Conservation (phyloP, 2,797 vertebrate species). For the Typhlichthys eigenmanni region DNA sequence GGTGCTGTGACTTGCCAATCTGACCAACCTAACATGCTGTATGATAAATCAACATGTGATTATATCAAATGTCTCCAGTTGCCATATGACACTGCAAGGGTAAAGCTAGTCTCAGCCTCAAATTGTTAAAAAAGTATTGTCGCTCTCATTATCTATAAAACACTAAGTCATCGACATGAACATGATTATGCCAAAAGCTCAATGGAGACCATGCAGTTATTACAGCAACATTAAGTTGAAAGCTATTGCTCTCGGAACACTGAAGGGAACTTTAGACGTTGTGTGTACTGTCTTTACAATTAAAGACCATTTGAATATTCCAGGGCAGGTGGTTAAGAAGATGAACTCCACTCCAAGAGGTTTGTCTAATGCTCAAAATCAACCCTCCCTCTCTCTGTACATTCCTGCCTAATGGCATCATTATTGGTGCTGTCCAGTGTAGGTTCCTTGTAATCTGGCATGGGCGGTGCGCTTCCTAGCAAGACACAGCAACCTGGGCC, state of each 20-base stretch:
- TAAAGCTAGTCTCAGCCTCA: background rate
- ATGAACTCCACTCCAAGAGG: constrained; percentile 55
- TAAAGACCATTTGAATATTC: constrained; percentile 69
- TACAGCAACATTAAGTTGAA: constrained; percentile 41
- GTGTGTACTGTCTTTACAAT: constrained; percentile 49
- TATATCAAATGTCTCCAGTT: background rate
- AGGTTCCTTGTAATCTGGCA: constrained; percentile 77
- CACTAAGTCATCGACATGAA: constrained; percentile 10
- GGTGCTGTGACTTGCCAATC: no score
- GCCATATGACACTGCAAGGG: background rate
- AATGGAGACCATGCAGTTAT: constrained; percentile 17
- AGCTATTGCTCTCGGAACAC: constrained; percentile 34
- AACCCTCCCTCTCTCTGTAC: constrained; percentile 63
- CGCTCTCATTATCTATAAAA: constrained; percentile 3
- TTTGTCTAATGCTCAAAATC: constrained; percentile 50
- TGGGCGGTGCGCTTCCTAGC: constrained; percentile 53
- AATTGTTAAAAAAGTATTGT: constrained; percentile 13
- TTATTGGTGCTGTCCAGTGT: constrained; percentile 73
- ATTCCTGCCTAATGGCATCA: constrained; percentile 84
- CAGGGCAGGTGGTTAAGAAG: constrained; percentile 49
- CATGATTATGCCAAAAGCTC: constrained; percentile 7
- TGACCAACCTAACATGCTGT: no score
- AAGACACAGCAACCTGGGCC: constrained; percentile 40
- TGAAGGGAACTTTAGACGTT: constrained; percentile 45
- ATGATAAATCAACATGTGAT: no score